A percentile compares a stretch with the other conserved stretches of the same genome.
Conservation (phyloP, 2,797 vertebrate species). For the Synaphobranchus kaupii region DNA sequence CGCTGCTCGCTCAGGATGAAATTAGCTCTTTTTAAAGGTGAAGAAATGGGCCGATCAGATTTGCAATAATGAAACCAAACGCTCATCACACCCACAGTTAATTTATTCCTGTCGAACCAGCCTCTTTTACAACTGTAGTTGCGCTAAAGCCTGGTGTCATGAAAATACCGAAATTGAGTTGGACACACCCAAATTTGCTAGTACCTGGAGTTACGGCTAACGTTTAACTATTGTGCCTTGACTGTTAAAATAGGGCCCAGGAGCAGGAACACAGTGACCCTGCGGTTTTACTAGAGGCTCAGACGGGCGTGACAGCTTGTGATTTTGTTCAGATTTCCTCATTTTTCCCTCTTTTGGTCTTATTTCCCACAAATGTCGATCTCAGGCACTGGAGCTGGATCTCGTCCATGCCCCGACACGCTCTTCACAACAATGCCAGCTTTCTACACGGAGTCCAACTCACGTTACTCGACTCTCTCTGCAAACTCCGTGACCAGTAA, state of each 20-base stretch:
- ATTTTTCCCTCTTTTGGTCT: background rate
- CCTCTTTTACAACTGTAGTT: no score
- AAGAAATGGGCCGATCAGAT: no score
- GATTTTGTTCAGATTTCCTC: background rate
- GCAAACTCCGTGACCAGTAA: background rate
- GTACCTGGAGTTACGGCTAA: no score
- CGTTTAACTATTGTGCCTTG: background rate
- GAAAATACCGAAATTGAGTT: no score
- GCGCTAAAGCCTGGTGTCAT: no score
- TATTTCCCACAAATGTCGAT: background rate
- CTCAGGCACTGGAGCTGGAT: background rate
- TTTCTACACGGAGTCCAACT: background rate
- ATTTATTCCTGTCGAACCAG: no score
- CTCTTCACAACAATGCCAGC: background rate
- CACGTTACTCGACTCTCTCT: slow-evolving; percentile 7
- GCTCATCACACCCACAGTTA: no score
- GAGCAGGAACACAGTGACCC: background rate
- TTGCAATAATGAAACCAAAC: no score
- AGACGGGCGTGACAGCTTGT: background rate
- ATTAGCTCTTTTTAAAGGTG: no score
- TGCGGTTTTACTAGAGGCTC: background rate
- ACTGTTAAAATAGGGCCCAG: background rate
- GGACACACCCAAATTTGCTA: no score
- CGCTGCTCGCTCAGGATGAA: no score
- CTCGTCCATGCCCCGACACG: background rate